Percentiles rank a stretch among this genome's conserved stretches.
Conservation (phyloP, 2,113 vertebrate species). For the Heterotilapia buettikoferi region DNA sequence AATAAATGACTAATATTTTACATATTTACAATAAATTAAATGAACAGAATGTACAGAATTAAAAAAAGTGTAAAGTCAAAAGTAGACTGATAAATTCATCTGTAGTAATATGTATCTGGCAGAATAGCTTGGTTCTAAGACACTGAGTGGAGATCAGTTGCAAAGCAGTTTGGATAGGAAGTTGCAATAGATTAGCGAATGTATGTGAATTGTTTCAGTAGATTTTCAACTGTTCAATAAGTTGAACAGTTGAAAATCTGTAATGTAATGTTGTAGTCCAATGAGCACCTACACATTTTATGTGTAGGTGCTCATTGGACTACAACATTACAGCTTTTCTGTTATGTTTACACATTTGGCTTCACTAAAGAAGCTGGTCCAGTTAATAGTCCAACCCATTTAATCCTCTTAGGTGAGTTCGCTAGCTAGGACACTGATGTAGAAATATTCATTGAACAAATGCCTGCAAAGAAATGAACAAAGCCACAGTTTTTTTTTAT, state of each 20-base stretch:
- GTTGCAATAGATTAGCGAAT: background rate
- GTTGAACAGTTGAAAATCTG: background rate
- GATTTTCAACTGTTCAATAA: background rate
- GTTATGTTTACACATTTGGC: background rate
- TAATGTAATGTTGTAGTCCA: background rate
- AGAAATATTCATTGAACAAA: slow-evolving; percentile 9
- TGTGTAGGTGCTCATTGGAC: background rate
- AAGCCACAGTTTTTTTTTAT: background rate
- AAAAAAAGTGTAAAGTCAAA: background rate
- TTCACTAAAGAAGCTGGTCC: background rate
- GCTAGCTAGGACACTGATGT: background rate
- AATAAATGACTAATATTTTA: background rate
- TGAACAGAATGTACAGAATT: background rate
- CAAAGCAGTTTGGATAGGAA: background rate
- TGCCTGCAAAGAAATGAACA: background rate
- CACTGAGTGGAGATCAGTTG: background rate
- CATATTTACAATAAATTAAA: background rate
- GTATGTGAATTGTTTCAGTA: background rate
- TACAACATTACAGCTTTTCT: background rate
- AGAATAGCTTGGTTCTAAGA: background rate
- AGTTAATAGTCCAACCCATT: background rate
- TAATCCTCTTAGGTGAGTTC: background rate
- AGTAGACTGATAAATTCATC: background rate
- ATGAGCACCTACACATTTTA: background rate
- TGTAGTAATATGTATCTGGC: background rate